A percentile compares a stretch with the other conserved stretches of the same genome.
Evolutionary conservation across 1,140 invertebrate species (phyloP).

Genomic region (Drosophila mauritiana): DNA sequence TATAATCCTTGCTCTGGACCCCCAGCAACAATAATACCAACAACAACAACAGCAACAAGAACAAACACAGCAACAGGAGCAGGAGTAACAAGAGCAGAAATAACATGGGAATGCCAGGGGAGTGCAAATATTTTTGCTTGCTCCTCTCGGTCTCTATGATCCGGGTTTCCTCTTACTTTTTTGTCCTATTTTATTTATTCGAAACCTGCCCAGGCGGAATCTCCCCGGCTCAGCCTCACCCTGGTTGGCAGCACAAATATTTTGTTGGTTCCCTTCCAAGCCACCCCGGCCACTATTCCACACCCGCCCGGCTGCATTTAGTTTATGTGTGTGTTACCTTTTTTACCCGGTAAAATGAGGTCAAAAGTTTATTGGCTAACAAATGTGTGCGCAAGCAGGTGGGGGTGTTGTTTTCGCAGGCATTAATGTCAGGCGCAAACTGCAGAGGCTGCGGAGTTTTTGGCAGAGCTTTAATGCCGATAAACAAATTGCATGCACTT

Average conservation of each 20-base stretch:
- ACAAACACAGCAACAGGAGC: conserved; percentile 19
- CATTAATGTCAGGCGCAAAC: conserved; percentile 40
- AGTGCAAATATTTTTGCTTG: conserved; percentile 55
- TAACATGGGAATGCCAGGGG: conserved; percentile 34
- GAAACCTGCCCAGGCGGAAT: conserved; percentile 54
- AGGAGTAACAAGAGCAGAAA: conserved; percentile 30
- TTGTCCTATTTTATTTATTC: conserved; percentile 45
- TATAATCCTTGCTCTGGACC: conserved; percentile 74
- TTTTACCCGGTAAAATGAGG: conserved; percentile 62
- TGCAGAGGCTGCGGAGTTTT: conserved; percentile 2
- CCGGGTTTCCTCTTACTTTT: conserved; percentile 22
- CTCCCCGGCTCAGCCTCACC: conserved; percentile 25
- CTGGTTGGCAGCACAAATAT: conserved; percentile 61
- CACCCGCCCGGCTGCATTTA: conserved; percentile 38
- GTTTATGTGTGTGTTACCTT: conserved; percentile 49
- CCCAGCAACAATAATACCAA: conserved; percentile 21
- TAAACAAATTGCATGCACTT: conserved; percentile 36
- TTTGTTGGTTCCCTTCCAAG: conserved; percentile 40
- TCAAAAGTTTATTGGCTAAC: conserved; percentile 80
- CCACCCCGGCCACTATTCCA: conserved; percentile 1
- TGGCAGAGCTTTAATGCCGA: conserved; percentile 27
- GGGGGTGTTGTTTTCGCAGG: conserved; percentile 16
- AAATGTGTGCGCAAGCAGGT: conserved; percentile 31
- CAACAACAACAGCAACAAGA: conserved; percentile 27
- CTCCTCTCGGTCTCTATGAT: conserved; percentile 27